These are phyloP conservation scores for Ophioderma brevispina DNA, from an alignment of 35 echinoderm and acorn worm species.

Conservation along the genomic window DNA sequence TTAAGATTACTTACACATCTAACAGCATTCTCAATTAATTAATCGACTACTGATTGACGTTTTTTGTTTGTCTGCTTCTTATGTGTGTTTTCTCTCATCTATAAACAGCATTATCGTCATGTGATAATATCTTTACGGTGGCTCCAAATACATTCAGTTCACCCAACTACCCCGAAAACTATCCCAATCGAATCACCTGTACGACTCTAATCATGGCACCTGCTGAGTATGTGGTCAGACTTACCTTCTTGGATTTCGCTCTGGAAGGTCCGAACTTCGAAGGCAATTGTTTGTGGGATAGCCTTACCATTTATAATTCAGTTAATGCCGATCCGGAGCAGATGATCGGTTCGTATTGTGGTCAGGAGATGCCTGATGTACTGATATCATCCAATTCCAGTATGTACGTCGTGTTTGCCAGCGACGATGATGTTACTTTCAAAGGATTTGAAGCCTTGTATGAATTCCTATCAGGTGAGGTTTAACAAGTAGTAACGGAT, in stretches of 20 bases:
- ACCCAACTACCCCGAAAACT: not conserved
- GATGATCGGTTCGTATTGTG: not conserved
- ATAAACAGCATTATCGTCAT: not conserved
- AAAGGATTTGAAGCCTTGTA: not conserved
- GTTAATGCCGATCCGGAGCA: not conserved
- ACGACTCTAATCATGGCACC: not conserved
- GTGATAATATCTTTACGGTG: not conserved
- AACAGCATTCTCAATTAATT: too few relatives aligned
- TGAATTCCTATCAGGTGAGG: not conserved
- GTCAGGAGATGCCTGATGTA: not conserved
- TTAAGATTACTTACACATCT: too few relatives aligned
- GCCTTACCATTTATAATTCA: not conserved
- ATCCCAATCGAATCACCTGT: not conserved
- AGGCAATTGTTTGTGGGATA: not conserved
- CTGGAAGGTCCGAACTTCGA: not conserved
- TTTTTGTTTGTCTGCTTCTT: not conserved
- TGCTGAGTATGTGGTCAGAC: not conserved
- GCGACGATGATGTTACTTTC: not conserved
- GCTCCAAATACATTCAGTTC: not conserved
- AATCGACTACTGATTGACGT: too few relatives aligned
- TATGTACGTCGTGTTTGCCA: not conserved
- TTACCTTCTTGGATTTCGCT: not conserved
- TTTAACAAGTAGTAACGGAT: too few relatives aligned
- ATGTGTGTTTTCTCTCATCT: not conserved
- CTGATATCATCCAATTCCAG: not conserved